Evolutionary conservation across 1,140 invertebrate species (phyloP), one percentile per base, ranked within the genome.

Genomic region (Diabrotica undecimpunctata): DNA sequence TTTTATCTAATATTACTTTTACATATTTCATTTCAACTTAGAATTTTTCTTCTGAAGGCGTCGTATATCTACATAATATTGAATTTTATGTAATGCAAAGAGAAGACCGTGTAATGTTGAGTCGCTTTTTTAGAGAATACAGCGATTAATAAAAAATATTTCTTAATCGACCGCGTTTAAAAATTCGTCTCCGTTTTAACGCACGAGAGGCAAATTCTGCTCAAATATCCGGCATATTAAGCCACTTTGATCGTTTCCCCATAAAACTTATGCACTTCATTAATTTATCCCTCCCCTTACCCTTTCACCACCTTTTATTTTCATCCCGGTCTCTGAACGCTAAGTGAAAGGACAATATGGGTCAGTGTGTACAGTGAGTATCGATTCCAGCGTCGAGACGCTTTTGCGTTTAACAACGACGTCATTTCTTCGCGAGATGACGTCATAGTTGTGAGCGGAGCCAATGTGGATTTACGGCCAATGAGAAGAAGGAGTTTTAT

Each of bases 271-370:
- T 25, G 25, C 25, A 25, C 25, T 25, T 51, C 9, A 51, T 51
- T 10, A 51, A 11, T 51, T 51, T 5, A 51, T 51, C 12, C 46
- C 41, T 3, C 8, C 6, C 41, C 6, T 2, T 14, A 36, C 55
- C 13, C 58, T n/a, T 39, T 12, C 8, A 12, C 12, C n/a, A 13
- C 12, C 58, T 60, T 60, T 60, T 60, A 51, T 60, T 60, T 60
- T 60, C 58, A 60, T 60, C 13, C 14, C 25, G 56, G 53, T 60
- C 53, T 60, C 54, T 56, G 55, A 67, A 66, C 56, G 61, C 66
- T 66, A 70, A 70, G 69, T 70, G 69, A 70, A 70, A 70, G 69
- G 69, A 60, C 61, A 56, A 71, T 72, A 69, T 72, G 71, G 71
- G 71, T 72, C 71, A 72, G 69, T 72, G 66, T 72, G 71, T 69